Conservation (phyloP, 1,140 invertebrate genomes). For the Diploscapter pachys region DNA sequence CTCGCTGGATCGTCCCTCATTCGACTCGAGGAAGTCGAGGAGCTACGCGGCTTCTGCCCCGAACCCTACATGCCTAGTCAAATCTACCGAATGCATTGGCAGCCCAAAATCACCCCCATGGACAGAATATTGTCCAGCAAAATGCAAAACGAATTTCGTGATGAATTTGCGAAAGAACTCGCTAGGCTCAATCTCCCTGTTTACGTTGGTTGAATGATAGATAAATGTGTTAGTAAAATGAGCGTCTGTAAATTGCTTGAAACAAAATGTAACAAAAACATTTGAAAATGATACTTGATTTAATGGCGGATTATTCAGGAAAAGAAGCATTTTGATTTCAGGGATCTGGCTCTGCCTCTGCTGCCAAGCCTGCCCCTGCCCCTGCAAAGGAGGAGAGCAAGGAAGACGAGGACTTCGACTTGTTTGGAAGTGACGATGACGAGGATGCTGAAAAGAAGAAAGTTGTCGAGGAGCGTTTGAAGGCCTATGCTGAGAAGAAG, state of each 20-base stretch:
- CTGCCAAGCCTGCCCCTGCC: neutral
- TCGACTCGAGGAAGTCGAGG: constrained; percentile 8
- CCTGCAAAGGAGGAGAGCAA: constrained; percentile 27
- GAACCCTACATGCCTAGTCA: constrained; percentile 28
- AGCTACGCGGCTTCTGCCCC: constrained; percentile 28
- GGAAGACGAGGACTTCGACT: constrained; percentile 81
- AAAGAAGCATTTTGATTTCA: neutral
- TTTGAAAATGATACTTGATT: no score
- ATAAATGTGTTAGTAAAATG: no score
- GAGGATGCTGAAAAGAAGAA: constrained; percentile 68
- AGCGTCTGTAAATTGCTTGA: no score
- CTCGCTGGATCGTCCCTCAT: constrained; percentile 10
- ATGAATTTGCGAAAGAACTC: no score
- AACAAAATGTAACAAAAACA: no score
- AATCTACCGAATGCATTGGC: constrained; percentile 33
- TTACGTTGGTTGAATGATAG: no score
- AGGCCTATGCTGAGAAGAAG: constrained; percentile 85
- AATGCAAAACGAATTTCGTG: no score
- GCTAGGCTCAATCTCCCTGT: no score
- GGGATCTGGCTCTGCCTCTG: neutral
- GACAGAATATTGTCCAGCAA: constrained; percentile 8
- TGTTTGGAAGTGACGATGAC: constrained; percentile 82
- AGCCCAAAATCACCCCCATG: constrained; percentile 18
- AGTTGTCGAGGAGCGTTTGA: constrained; percentile 76
- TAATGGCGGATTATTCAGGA: no score